phyloP scores from a whole-genome alignment of 2,888 invertebrate genomes.

The Polyommatus icarus region DNA sequence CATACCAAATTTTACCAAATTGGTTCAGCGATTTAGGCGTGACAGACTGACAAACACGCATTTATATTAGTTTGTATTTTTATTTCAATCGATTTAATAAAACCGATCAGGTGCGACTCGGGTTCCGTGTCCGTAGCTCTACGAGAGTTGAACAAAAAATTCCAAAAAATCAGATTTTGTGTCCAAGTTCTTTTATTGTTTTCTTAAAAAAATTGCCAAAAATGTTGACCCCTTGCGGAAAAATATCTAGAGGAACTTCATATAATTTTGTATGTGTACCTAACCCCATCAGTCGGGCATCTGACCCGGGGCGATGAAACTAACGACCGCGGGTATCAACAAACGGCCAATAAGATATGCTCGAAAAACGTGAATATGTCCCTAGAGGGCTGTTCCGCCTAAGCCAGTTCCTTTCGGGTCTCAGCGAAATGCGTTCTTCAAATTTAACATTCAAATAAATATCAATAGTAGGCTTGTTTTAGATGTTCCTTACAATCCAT shows the following conservation, averaged over 20 bases:
- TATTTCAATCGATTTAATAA: no score
- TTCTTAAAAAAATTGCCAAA: neutral
- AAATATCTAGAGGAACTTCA: neutral
- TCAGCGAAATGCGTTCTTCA: conserved; percentile 52
- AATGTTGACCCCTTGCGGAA: neutral
- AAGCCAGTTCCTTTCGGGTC: conserved; percentile 54
- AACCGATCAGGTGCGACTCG: no score
- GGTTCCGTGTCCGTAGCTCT: no score
- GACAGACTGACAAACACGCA: no score
- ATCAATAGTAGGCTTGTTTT: conserved; percentile 4
- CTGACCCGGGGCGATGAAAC: conserved; percentile 77
- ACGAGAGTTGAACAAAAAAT: no score
- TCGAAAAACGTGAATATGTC: conserved; percentile 75
- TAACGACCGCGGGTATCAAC: conserved; percentile 78
- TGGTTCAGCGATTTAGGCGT: no score
- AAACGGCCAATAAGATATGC: conserved; percentile 81
- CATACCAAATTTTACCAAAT: no score
- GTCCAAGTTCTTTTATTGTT: neutral
- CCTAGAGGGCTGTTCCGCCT: conserved; percentile 61
- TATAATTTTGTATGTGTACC: conserved; percentile 16
- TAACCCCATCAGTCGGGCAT: conserved; percentile 47
- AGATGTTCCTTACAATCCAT: neutral
- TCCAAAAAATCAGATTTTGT: no score
- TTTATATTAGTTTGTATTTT: no score
- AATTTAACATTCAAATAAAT: conserved; percentile 30